Conservation (phyloP, 2,888 invertebrate species). For the Agriotes lineatus region DNA sequence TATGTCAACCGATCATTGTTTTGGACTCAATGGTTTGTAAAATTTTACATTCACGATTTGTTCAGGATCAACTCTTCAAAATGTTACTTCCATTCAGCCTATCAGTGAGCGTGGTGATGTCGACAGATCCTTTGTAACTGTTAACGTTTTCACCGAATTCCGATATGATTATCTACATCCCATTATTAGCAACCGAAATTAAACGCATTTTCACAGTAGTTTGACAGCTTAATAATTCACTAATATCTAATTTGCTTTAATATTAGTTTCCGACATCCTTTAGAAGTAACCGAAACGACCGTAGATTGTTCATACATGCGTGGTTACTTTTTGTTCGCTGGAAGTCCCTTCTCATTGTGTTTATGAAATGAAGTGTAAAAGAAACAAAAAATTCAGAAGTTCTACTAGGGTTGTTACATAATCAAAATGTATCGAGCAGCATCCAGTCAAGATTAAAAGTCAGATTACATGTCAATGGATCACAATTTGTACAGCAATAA, state of each 20-base stretch:
- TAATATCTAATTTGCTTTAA: slow-evolving; percentile 11
- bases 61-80: slow-evolving; percentile 18
- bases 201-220: not conserved
- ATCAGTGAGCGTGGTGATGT: too few species aligned
- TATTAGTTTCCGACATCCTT: slow-evolving; percentile 5
- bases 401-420: not conserved
- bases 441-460: too few species aligned
- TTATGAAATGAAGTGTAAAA: too few species aligned
- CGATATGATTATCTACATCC: not conserved
- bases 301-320: not conserved
- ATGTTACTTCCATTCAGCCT: slow-evolving; percentile 6
- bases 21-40: slow-evolving; percentile 35
- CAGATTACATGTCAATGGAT: too few species aligned
- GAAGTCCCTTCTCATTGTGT: too few species aligned
- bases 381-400: not conserved
- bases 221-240: slow-evolving; percentile 12
- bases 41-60: slow-evolving; percentile 36
- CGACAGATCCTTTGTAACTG: slow-evolving; percentile 14
- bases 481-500: too few species aligned
- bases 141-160: slow-evolving; percentile 5
- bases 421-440: too few species aligned
- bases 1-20: slow-evolving; percentile 34
- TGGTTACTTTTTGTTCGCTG: not conserved
- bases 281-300: slow-evolving; percentile 9
- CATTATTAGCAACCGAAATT: slow-evolving; percentile 9